phyloP scores from a whole-genome alignment of 2,888 invertebrate species.

The Eupithecia exiguata region DNA sequence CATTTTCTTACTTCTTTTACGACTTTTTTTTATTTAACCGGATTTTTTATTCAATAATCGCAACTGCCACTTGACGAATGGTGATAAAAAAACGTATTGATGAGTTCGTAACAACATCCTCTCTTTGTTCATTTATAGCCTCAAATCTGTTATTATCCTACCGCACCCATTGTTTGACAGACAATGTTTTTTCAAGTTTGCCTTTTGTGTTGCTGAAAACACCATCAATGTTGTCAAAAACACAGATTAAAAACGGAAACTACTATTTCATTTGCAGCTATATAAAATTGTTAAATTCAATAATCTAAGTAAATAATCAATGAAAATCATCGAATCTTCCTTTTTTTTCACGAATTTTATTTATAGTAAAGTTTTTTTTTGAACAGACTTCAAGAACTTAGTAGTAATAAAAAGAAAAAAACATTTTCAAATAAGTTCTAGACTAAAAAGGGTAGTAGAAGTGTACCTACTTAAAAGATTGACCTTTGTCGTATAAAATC shows the following conservation, averaged over 20 bases:
- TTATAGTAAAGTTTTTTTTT: no score
- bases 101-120: neutral
- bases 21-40: no score
- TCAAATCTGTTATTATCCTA: neutral
- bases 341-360: neutral
- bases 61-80: neutral
- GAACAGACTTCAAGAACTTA: no score
- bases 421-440: no score
- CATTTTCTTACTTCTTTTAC: no score
- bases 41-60: neutral
- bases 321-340: neutral
- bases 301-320: neutral
- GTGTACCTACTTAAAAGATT: neutral
- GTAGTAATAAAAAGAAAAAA: neutral
- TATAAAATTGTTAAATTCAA: neutral
- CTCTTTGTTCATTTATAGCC: neutral
- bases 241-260: neutral
- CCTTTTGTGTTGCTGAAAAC: neutral
- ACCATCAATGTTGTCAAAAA: neutral
- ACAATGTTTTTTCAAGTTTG: neutral
- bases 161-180: neutral
- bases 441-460: no score
- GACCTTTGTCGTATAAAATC: neutral
- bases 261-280: neutral
- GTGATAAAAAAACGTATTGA: neutral